phyloP scores from a whole-genome alignment of 1,140 invertebrate genomes.

The Akabosia matsudoensis region DNA sequence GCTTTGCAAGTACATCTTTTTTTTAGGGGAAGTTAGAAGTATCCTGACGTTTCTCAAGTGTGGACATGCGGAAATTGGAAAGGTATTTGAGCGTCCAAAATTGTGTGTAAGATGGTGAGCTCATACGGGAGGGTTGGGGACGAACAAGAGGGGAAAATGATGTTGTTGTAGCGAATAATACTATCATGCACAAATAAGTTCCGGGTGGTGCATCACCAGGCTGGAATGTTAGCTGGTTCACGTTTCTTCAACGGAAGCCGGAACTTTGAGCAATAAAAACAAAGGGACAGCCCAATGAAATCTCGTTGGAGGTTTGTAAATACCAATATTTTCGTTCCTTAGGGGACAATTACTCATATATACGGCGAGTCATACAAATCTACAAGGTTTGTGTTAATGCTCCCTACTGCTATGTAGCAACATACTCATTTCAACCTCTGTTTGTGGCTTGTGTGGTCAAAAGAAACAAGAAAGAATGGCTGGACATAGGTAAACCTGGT shows the following conservation, averaged over 20 bases:
- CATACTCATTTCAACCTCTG: not conserved
- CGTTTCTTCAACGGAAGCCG: not conserved
- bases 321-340: not conserved
- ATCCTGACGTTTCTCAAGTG: not conserved
- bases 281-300: not conserved
- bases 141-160: slow-evolving; percentile 24
- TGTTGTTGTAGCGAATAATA: too few relatives aligned
- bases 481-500: too few relatives aligned
- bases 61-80: slow-evolving; percentile 23
- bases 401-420: not conserved
- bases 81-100: slow-evolving; percentile 7
- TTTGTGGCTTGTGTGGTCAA: too few relatives aligned
- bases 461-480: too few relatives aligned
- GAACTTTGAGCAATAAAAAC: slow-evolving; percentile 8
- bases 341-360: too few relatives aligned
- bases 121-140: not conserved
- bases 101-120: not conserved
- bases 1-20: not conserved
- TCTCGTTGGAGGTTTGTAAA: not conserved
- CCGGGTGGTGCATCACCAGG: slow-evolving; percentile 21
- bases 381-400: too few relatives aligned
- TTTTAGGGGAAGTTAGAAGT: not conserved
- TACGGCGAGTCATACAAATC: too few relatives aligned
- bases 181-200: too few relatives aligned
- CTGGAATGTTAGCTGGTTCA: not conserved